Conservation (phyloP, 2,113 vertebrate genomes). For the Osmerus eperlanus region DNA sequence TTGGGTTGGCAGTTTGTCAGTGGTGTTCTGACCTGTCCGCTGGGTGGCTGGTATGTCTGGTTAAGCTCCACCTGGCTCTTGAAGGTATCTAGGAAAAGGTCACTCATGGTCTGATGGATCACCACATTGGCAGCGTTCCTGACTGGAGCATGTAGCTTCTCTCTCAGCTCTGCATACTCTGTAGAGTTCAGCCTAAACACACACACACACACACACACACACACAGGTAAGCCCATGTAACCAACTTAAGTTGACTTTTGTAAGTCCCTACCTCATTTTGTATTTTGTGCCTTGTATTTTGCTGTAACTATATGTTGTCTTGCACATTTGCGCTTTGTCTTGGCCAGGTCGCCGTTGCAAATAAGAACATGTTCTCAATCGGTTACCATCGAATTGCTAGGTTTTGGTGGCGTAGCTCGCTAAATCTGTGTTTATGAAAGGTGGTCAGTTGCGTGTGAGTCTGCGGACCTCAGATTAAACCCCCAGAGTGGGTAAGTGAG, state of each 20-base stretch:
- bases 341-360: too few species aligned
- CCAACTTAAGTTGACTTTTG: too few species aligned
- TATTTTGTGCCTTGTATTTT: too few species aligned
- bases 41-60: conserved; percentile 73
- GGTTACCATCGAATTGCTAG: too few species aligned
- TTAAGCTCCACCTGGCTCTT: conserved; percentile 84
- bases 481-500: conserved; percentile 1
- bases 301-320: too few species aligned
- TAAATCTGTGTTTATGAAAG: too few species aligned
- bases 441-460: too few species aligned
- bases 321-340: too few species aligned
- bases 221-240: background rate
- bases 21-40: conserved; percentile 75
- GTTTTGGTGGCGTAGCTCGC: too few species aligned
- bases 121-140: conserved; percentile 85
- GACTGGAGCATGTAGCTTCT: conserved; percentile 86
- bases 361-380: too few species aligned
- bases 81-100: conserved; percentile 93
- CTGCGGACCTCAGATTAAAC: too few species aligned
- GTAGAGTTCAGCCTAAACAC: conserved; percentile 81
- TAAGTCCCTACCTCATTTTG: too few species aligned
- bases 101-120: conserved; percentile 88
- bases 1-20: background rate
- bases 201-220: background rate
- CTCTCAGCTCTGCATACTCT: conserved; percentile 85